Base-by-base conservation (phyloP, 2,797 vertebrate species). In the Poecilia gillii region DNA sequence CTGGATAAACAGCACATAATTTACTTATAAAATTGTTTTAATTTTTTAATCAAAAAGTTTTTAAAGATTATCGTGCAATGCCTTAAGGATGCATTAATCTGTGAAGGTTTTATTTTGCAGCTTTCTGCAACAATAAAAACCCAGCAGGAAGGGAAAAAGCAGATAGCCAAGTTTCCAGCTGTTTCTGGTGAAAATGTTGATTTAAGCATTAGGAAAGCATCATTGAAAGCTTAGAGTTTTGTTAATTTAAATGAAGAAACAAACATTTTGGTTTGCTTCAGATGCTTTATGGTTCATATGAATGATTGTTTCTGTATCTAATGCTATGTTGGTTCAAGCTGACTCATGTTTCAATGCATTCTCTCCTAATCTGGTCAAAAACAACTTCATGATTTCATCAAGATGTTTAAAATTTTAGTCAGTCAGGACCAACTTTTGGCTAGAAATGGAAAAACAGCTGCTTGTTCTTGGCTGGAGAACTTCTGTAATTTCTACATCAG, bases 141-240 rank as follows among this genome's bases (percentile, higher is more conserved):
- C 64, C 0, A 9, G 41, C 64, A 25, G 20, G 33, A 33, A 64
- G 16, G 31, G 2, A 28, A 28, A 57, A 28, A 36, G 33, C 57
- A 6, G 33, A 36, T 33, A 18, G 16, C 6, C 3, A 18, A 23
- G 49, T 36, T 64, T 20, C 31, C 20, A 4, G 23, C 64, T 0
- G 36, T 12, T 43, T 70, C 36, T 70, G 66, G n/a, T 70, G 66
- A 25, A 68, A 41, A 43, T 70, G 41, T 70, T 70, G 39, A n/a
- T 3, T 68, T 41, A 70, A 70, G 25, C 9, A 13, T 68, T 68
- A 25, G 9, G 4, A 68, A 43, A 43, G 66, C 2, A 53, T 53
- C 51, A 53, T 9, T 53, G 51, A 53, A 25, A 53, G 51, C 7
- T 53, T 3, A 9, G 49, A 51, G 3, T 53, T 53, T 53, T 3